phyloP scores from a whole-genome alignment of 2,113 vertebrate genomes.

The Talpa occidentalis region DNA sequence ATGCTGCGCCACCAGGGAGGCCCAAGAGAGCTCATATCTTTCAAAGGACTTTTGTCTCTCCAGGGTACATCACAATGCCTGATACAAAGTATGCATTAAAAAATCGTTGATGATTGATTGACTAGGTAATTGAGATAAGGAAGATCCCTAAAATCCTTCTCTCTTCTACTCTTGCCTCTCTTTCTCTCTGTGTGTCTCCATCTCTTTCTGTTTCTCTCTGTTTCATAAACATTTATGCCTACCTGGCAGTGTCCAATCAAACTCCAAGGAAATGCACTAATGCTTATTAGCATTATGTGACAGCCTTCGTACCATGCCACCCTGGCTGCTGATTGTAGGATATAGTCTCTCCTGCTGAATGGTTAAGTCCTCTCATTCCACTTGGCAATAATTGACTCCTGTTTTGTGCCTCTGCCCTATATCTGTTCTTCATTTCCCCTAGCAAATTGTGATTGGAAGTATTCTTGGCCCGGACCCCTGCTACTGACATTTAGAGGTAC shows the following conservation, averaged over 20 bases:
- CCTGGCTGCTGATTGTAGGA: neutral
- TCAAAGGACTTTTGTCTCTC: neutral
- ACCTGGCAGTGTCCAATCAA: neutral
- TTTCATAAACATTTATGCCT: neutral
- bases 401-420: neutral
- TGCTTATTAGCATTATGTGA: neutral
- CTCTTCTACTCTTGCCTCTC: neutral
- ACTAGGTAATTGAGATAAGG: neutral
- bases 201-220: neutral
- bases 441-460: neutral
- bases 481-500: neutral
- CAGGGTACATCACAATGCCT: neutral
- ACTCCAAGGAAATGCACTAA: neutral
- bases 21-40: no score
- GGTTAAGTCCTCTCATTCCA: neutral
- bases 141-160: neutral
- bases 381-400: neutral
- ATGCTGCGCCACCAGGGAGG: no score
- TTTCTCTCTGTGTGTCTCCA: neutral
- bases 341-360: neutral
- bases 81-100: neutral
- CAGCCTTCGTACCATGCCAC: neutral
- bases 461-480: neutral
- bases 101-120: neutral
- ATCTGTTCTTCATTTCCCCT: neutral